Conservation (phyloP, 2,797 vertebrate species). For the Sphenodon punctatus region DNA sequence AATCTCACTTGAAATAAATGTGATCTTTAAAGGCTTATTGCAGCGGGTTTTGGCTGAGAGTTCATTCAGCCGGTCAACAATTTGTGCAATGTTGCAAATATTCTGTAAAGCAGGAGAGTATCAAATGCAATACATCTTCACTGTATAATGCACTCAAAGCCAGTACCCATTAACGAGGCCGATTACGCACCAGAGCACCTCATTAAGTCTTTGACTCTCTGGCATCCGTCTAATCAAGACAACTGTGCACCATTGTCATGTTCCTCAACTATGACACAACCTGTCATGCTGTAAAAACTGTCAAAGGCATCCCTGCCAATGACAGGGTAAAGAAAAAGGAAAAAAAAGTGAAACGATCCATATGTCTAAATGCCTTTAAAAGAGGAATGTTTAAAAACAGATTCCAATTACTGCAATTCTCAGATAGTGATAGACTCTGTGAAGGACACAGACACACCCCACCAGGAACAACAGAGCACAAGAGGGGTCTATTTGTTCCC, state of each 20-base stretch:
- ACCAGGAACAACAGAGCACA: not conserved
- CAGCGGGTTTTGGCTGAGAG: not conserved
- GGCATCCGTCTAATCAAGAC: slow-evolving; percentile 41
- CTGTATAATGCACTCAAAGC: slow-evolving; percentile 36
- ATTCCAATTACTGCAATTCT: not conserved
- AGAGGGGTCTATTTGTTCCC: not conserved
- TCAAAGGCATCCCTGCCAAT: not conserved
- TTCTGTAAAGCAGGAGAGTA: slow-evolving; percentile 14
- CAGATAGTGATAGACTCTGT: not conserved
- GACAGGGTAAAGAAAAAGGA: not conserved
- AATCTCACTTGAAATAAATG: not conserved
- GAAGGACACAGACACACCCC: not conserved
- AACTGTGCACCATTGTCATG: not conserved
- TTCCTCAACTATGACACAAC: slow-evolving; percentile 22
- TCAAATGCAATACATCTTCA: slow-evolving; percentile 2
- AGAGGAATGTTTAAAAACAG: not conserved
- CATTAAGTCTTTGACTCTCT: slow-evolving; percentile 49
- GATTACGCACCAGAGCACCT: slow-evolving; percentile 58
- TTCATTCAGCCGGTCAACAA: not conserved
- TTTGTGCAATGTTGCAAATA: not conserved
- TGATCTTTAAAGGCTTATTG: not conserved
- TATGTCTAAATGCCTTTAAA: not conserved
- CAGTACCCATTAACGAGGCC: slow-evolving; percentile 44
- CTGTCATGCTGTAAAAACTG: not conserved
- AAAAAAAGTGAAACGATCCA: not conserved